Evolutionary conservation across 2,888 invertebrate genomes (phyloP).

Genomic region (Eilema caniola): DNA sequence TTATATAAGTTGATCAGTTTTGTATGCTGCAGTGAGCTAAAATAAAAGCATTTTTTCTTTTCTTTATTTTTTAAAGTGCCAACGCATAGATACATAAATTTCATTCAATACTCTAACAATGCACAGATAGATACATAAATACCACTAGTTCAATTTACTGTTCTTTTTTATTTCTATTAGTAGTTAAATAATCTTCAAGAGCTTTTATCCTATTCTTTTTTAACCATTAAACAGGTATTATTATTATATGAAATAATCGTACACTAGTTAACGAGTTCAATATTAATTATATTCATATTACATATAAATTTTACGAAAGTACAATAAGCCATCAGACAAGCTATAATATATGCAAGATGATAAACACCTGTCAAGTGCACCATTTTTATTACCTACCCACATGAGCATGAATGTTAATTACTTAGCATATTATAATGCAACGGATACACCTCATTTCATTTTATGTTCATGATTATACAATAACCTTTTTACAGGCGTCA

Average conservation of each 20-base stretch:
- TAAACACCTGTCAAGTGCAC: conserved; percentile 26
- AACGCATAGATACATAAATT: too few species aligned
- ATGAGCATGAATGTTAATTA: conserved; percentile 32
- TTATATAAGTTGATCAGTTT: too few species aligned
- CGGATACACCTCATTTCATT: conserved; percentile 14
- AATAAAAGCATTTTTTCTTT: too few species aligned
- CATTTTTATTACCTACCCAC: conserved; percentile 32
- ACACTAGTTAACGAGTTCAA: conserved; percentile 9
- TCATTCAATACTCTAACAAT: too few species aligned
- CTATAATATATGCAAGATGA: conserved; percentile 26
- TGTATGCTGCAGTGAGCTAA: too few species aligned
- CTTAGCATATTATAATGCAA: conserved; percentile 22
- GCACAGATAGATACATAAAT: too few species aligned
- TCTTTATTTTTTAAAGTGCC: too few species aligned
- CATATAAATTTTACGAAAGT: conserved; percentile 22
- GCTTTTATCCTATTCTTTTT: neutral
- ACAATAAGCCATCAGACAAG: conserved; percentile 34
- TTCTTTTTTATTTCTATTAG: too few species aligned
- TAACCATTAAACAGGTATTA: neutral
- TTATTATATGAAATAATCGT: conserved; percentile 1
- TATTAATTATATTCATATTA: conserved; percentile 24
- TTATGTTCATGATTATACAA: conserved; percentile 6
- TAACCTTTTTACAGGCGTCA: conserved; percentile 18
- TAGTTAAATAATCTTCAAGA: neutral
- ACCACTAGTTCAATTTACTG: too few species aligned